Percentiles rank a stretch among this genome's conserved stretches.
Evolutionary conservation across 2,797 vertebrate species (phyloP).

Genomic region (Typhlichthys subterraneus): DNA sequence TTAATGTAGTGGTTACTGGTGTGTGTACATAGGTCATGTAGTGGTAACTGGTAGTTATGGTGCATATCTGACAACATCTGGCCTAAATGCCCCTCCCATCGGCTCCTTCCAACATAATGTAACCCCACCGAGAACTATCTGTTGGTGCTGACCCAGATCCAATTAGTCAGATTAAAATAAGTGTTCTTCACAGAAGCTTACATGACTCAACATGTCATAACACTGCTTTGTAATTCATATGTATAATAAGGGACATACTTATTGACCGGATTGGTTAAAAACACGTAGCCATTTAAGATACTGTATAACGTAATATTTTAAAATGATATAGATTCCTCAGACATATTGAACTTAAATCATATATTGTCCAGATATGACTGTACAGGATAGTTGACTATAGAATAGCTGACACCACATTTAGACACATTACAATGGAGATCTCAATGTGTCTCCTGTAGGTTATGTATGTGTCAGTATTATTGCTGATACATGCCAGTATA

Average conservation of each 20-base stretch:
- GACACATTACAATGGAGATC: neutral
- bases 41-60: neutral
- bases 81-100: neutral
- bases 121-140: constrained; percentile 5
- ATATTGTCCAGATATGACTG: too few relatives aligned
- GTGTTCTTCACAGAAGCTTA: neutral
- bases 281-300: neutral
- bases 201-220: neutral
- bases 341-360: neutral
- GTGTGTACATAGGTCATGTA: neutral
- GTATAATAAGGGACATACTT: constrained; percentile 6
- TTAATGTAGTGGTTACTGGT: neutral
- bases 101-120: constrained; percentile 2
- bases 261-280: constrained; percentile 5
- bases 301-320: neutral
- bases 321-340: constrained; percentile 1
- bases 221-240: constrained; percentile 16
- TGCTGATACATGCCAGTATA: constrained; percentile 31
- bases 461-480: constrained; percentile 29
- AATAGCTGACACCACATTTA: constrained; percentile 1
- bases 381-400: constrained; percentile 3
- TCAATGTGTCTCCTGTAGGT: constrained; percentile 13
- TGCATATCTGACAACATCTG: neutral
- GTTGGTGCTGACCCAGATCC: neutral
- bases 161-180: neutral